Evolutionary conservation across 2,797 vertebrate genomes (phyloP), one percentile per base, ranked within the genome.

Genomic region (Eulemur mongoz): DNA sequence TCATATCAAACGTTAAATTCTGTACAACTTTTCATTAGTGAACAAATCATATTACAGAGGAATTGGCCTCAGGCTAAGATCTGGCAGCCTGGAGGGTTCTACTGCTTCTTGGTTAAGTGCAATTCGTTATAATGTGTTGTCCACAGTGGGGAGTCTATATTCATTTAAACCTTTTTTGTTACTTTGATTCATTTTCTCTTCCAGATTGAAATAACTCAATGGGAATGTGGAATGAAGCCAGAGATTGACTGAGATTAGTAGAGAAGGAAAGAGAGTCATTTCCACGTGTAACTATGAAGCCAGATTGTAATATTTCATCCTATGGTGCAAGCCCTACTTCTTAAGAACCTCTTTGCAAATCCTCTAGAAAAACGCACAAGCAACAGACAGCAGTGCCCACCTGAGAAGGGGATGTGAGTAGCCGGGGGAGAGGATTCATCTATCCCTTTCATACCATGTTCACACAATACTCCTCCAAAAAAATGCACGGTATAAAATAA

Each of bases 151-250:
- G 32, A 73, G 4, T 32, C 50, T 40, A 23, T 30, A 2, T 50
- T 57, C 25, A 2, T 43, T 72, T 54, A 79, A 75, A 63, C 52
- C 43, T 32, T 65, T 57, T 82, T 40, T 93, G 76, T 63, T 32
- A 43, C 48, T 61, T 87, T 54, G 54, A 83, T 57, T 88, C 35
- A 25, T 75, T 89, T 93, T 78, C 35, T 78, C 48, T 79, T 78
- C 87, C 25, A 52, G 48, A 48, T 25, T 69, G 52, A 54, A 91
- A 67, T 84, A 27, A 83, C 5, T 65, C 38, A 20, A 15, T 20
- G 72, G 27, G 43, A 76, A 83, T 25, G 38, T 59, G 0, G 11
- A 13, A 59, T 5, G 32, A 40, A 32, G 32, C 65, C 5, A 69
- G 40, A 54, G 32, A 87, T 52, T 27, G n/a, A 2, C 70, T 95